phyloP scores from a whole-genome alignment of 2,113 vertebrate species.

The Vimba vimba region DNA sequence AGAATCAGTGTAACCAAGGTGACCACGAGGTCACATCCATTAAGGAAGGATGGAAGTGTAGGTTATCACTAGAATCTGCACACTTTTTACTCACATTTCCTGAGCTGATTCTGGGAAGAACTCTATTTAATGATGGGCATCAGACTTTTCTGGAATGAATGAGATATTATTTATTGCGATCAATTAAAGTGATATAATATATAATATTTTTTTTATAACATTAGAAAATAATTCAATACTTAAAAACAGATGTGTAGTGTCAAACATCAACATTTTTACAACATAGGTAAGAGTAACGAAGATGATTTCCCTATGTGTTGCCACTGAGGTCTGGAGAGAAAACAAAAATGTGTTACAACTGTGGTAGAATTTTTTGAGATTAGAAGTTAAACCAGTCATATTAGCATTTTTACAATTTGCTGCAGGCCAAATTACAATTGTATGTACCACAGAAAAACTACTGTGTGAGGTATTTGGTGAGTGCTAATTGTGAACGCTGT shows the following conservation, averaged over 20 bases:
- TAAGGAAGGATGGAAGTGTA: conserved; percentile 61
- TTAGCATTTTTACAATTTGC: background rate
- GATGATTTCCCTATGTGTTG: too few relatives aligned
- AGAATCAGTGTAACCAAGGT: conserved; percentile 38
- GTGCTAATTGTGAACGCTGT: background rate
- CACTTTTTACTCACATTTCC: background rate
- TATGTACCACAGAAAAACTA: background rate
- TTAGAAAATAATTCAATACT: too few relatives aligned
- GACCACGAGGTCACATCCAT: conserved; percentile 63
- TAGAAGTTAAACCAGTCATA: background rate
- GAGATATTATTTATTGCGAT: background rate
- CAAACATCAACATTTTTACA: too few relatives aligned
- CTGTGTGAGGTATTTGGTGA: background rate
- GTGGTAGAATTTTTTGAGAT: too few relatives aligned
- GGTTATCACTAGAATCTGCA: conserved; percentile 28
- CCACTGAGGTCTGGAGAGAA: too few relatives aligned
- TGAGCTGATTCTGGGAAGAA: background rate
- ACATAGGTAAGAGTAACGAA: too few relatives aligned
- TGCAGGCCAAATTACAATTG: background rate
- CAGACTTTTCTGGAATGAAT: background rate
- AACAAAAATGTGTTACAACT: too few relatives aligned
- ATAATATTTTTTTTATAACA: too few relatives aligned
- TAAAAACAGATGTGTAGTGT: too few relatives aligned
- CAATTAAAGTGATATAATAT: too few relatives aligned
- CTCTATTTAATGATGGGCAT: background rate